Evolutionary conservation across 2,888 invertebrate species (phyloP), one percentile per base, ranked within the genome.

Genomic region (Microctonus aethiopoides): DNA sequence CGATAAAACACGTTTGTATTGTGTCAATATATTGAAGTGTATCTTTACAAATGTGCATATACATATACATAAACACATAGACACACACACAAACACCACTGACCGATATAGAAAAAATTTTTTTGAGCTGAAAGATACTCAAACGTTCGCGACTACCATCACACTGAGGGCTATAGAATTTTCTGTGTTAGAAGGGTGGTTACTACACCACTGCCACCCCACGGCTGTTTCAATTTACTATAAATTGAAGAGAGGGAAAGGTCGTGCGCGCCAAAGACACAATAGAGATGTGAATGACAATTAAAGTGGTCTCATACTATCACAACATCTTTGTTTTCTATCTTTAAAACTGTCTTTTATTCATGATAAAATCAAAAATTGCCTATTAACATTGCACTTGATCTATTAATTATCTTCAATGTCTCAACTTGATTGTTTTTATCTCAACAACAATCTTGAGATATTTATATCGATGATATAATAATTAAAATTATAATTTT

Each of bases 131-230:
- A 24, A 41, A 52, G 41, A 67, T 65, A 67, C 76, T 77, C 68
- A 75, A 79, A 75, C 75, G 74, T 74, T 79, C 79, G 78, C 80
- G 79, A 77, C 78, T 75, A 78, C 73, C 76, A 72, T 73, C 74
- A 75, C 78, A 80, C 80, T 80, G 80, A 80, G 80, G 76, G 80
- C 78, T 78, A 72, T 77, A 75, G 56, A 65, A 66, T 80, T 78
- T 76, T 73, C 66, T 59, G 68, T 51, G 36, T 32, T 46, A 9
- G 16, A 46, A 16, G 52, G 51, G 61, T 69, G 71, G 76, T 69
- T 70, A 68, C 79, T 77, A 78, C 78, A 71, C 75, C 78, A 75
- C 77, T 76, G 80, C 79, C 80, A 78, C 75, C 80, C 78, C 72
- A 75, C 79, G 80, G 76, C 74, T 70, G 51, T 57, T 64, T 70